These are phyloP conservation scores for Trachelipus rathkii DNA, from an alignment of 1,140 invertebrate species.

Conservation along the genomic window DNA sequence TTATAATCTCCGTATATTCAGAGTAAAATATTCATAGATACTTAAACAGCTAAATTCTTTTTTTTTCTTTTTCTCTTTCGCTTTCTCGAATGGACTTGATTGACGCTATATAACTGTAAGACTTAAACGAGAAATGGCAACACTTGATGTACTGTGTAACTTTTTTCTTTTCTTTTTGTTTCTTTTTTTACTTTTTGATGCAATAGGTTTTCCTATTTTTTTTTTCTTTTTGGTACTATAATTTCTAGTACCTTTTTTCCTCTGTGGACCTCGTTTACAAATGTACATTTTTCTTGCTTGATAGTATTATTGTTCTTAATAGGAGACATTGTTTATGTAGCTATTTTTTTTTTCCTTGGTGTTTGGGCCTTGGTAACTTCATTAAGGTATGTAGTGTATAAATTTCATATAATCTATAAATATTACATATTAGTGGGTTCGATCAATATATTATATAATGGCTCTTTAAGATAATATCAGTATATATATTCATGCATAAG, in stretches of 20 bases:
- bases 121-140: too few relatives aligned
- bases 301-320: neutral
- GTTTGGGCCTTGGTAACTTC: constrained; percentile 5
- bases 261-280: neutral
- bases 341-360: neutral
- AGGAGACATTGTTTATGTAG: neutral
- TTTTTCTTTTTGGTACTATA: neutral
- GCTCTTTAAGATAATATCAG: neutral
- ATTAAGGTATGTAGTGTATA: constrained; percentile 4
- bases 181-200: neutral
- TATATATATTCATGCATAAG: neutral
- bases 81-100: too few relatives aligned
- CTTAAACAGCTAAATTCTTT: too few relatives aligned
- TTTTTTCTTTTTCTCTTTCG: too few relatives aligned
- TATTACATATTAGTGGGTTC: neutral
- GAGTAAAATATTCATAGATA: too few relatives aligned
- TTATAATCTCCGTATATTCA: too few relatives aligned
- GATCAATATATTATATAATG: neutral
- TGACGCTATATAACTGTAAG: too few relatives aligned
- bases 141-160: too few relatives aligned
- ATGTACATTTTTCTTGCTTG: too few relatives aligned
- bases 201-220: neutral
- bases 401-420: neutral
- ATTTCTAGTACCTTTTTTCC: neutral
- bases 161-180: neutral